phyloP scores from a whole-genome alignment of 2,113 vertebrate species.

The cat (Felis catus) region F.catus_Fca126_mat1.0 CM031420.1:13126001-13126500 shows the following conservation, averaged over 20 bases:
- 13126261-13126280: too few species aligned
- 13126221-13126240: too few species aligned
- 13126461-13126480: neutral
- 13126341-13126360: too few species aligned
- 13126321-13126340: too few species aligned
- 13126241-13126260: too few species aligned
- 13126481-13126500: neutral
- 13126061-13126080: neutral
- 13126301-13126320: too few species aligned
- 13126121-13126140: neutral
- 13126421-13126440: too few species aligned
- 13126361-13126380: too few species aligned
- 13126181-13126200: neutral
- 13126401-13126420: too few species aligned
- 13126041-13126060: neutral
- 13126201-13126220: neutral
- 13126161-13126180: neutral
- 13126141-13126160: neutral
- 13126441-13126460: neutral
- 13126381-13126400: too few species aligned
- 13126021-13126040: neutral
- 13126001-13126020: neutral
- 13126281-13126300: too few species aligned
- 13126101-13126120: neutral
- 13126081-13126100: neutral